Evolutionary conservation across 2,888 invertebrate genomes (phyloP), one percentile per base, ranked within the genome.

Genomic region (Plagodis dolabraria): DNA sequence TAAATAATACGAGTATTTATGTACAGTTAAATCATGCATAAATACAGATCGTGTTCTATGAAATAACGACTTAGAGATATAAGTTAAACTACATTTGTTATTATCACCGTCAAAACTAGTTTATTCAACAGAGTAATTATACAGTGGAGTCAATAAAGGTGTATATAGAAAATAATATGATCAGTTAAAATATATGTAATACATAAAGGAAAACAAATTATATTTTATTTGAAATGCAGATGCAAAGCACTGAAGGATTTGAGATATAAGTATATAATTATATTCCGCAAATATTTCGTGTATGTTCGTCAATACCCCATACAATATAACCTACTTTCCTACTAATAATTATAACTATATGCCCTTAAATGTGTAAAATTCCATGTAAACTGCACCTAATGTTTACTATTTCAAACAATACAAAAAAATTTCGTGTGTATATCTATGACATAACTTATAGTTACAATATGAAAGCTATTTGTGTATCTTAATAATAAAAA

Each of bases 181-280:
- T n/a, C 22, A 22, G 22, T 22, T 22, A 22, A 22, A 2, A 22
- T 22, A 22, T 22, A 22, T 22, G 22, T 22, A 22, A 22, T 4
- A 22, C 22, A 22, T 22, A 22, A 22, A 22, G 22, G 22, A 22
- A 22, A 2, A 22, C 22, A 22, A 22, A 22, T 22, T 22, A 22
- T 22, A 22, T 22, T 22, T 22, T 61, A 50, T 40, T 46, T 57
- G 53, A 51, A 52, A 64, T 62, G 50, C 42, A 64, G 52, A 69
- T 74, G 74, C 63, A 72, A 74, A 74, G 87, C 87, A 87, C 87
- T 76, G 77, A 85, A 62, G 86, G 87, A 87, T 86, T 87, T 87
- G 86, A 86, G 52, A 80, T 74, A 40, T 10, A 40, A 10, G 63
- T 51, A 35, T 53, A 12, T 12, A 49, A 42, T 52, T 49, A 53